Evolutionary conservation across 2,888 invertebrate species (phyloP).

Genomic region (Hoplodrina blanda): DNA sequence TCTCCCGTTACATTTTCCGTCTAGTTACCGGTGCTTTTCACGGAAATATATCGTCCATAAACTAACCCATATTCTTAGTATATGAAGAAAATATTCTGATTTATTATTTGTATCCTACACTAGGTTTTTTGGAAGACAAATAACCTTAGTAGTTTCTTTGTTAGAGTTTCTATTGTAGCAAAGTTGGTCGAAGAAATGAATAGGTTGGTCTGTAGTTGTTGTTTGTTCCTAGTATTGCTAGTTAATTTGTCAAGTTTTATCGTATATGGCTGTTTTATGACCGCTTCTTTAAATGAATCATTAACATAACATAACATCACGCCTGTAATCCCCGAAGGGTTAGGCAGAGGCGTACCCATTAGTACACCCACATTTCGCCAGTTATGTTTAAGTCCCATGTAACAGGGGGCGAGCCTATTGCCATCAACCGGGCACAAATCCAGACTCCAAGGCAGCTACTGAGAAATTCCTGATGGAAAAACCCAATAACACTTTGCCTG

Average conservation of each 20-base stretch:
- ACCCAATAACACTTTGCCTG: no score
- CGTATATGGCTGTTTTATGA: background rate
- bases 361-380: no score
- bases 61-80: constrained; percentile 38
- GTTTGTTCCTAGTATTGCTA: background rate
- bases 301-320: no score
- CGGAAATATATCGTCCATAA: constrained; percentile 50
- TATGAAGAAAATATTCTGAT: constrained; percentile 46
- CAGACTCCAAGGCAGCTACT: no score
- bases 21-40: constrained; percentile 51
- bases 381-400: no score
- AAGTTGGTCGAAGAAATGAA: constrained; percentile 15
- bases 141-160: constrained; percentile 17
- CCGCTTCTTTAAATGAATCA: background rate
- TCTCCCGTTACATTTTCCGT: constrained; percentile 50
- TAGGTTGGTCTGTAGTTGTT: constrained; percentile 1
- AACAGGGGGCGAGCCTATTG: no score
- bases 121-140: constrained; percentile 36
- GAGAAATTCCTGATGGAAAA: no score
- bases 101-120: constrained; percentile 26
- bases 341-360: no score
- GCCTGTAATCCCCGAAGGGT: no score
- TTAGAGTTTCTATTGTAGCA: constrained; percentile 10
- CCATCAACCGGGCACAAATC: no score
- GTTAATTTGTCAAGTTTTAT: background rate